Base-by-base conservation (phyloP, 2,888 invertebrate species). In the Archips crataeganus region DNA sequence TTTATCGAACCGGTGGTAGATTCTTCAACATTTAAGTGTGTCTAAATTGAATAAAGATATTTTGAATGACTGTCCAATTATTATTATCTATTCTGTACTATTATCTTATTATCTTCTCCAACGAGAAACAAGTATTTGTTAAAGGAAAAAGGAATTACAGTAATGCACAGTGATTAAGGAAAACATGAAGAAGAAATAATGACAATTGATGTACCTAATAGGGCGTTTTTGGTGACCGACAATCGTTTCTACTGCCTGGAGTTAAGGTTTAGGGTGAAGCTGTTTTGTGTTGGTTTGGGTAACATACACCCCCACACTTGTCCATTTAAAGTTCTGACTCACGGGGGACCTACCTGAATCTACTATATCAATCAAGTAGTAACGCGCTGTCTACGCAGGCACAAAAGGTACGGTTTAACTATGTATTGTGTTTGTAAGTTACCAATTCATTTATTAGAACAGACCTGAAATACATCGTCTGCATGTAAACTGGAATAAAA, bases 311-410 rank as follows among this genome's bases (percentile, higher is more conserved):
- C 70, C 74, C 74, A 65, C 70, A 45, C 47, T 67, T 73, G 57
- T 69, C 73, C 64, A 74, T 74, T 74, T 74, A 65, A 74, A 74
- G 74, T 70, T 74, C 74, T 65, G 69, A 74, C 45, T 74, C 74
- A 70, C 74, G 2, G 11, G 74, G 70, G 74, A 74, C 65, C 13
- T 69, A 64, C 73, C 70, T 70, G 74, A 13, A 60, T 63, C 64
- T 64, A 74, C 69, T 74, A 70, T 74, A 70, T 74, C 74, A 69
- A 74, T 74, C 74, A 70, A 64, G 74, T 51, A 60, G 73, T 54
- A 51, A 70, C 67, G 36, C 47, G 62, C 67, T 61, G 67, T 67
- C 73, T 64, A 60, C 60, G 65, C 59, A 45, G 65, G 60, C 63
- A 36, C 57, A 62, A 57, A 61, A 61, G 61, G 60, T 61, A 71